These are phyloP conservation scores for Trachelus iudaicus DNA, from an alignment of 2,888 invertebrate genomes.

Conservation along the genomic window DNA sequence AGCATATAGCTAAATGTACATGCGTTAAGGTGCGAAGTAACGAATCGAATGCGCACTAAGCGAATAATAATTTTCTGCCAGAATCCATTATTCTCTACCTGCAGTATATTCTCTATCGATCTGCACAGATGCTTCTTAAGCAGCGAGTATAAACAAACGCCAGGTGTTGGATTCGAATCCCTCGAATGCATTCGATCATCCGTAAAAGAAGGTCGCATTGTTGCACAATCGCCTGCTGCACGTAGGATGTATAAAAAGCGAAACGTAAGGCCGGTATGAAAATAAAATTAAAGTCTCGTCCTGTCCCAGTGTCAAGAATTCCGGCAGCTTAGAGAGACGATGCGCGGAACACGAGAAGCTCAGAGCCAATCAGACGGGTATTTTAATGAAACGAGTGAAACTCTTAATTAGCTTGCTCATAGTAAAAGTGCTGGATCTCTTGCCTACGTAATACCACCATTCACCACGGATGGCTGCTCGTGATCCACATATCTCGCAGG, in stretches of 20 bases:
- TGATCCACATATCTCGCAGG: not conserved
- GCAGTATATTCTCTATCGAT: not conserved
- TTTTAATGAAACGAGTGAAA: conserved; percentile 27
- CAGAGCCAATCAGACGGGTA: not conserved
- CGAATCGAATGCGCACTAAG: not conserved
- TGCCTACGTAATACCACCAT: not conserved
- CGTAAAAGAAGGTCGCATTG: not conserved
- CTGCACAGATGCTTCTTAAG: not conserved
- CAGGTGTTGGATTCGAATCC: not conserved
- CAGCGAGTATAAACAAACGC: not conserved
- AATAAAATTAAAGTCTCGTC: not conserved
- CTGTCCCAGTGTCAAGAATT: conserved; percentile 22
- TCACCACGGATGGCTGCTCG: not conserved
- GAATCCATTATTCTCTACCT: not conserved
- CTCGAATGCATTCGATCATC: not conserved
- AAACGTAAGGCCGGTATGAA: not conserved
- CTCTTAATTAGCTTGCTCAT: conserved; percentile 42
- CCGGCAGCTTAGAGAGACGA: not conserved
- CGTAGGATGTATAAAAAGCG: not conserved
- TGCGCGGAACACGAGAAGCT: not conserved
- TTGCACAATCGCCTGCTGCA: not conserved
- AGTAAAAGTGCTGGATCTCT: conserved; percentile 16
- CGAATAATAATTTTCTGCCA: not conserved
- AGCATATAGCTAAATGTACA: not conserved
- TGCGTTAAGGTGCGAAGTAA: not conserved